Conservation (phyloP, 2,113 vertebrate genomes). For the Mastomys coucha region DNA sequence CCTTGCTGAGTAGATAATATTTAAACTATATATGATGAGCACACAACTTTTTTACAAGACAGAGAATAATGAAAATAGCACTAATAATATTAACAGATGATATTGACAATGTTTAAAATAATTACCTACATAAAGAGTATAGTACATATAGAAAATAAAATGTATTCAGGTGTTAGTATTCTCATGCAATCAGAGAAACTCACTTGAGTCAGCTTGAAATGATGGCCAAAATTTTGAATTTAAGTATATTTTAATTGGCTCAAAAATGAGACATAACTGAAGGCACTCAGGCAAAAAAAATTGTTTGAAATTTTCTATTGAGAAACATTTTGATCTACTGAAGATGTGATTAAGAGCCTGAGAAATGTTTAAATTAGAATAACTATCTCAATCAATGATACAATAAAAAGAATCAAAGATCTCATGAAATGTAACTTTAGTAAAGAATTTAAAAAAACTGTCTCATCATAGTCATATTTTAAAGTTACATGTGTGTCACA, state of each 20-base stretch:
- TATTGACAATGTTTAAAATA: neutral
- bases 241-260: neutral
- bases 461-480: neutral
- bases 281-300: slow-evolving; percentile 11
- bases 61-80: neutral
- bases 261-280: slow-evolving; percentile 1
- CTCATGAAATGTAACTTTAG: neutral
- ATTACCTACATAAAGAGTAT: neutral
- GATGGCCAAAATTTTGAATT: slow-evolving; percentile 5
- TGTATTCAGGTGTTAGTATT: neutral
- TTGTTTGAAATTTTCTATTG: slow-evolving; percentile 6
- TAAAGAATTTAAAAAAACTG: neutral
- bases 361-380: neutral
- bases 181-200: neutral
- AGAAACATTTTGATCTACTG: neutral
- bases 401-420: neutral
- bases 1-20: neutral
- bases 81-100: neutral
- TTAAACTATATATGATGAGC: neutral
- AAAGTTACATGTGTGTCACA: neutral
- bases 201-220: neutral
- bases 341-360: slow-evolving; percentile 41
- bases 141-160: slow-evolving; percentile 7
- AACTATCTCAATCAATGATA: slow-evolving; percentile 26
- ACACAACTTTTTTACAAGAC: neutral